These are phyloP conservation scores for Catocala nupta DNA, from an alignment of 2,888 invertebrate species.

Conservation along the genomic window DNA sequence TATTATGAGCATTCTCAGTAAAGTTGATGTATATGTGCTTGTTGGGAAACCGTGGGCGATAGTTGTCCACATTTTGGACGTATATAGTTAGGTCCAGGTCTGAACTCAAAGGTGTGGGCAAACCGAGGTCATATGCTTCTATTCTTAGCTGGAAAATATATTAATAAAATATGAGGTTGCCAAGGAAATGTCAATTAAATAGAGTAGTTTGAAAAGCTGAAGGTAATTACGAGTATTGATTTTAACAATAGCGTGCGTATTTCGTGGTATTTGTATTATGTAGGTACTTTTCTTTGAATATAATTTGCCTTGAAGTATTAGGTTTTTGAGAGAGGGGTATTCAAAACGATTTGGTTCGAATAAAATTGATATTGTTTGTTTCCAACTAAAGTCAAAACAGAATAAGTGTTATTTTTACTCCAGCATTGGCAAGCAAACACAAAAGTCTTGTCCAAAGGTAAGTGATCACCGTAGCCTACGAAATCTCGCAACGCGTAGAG, in stretches of 20 bases:
- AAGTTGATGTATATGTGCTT: conserved; percentile 91
- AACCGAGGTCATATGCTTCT: conserved; percentile 96
- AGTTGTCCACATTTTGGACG: conserved; percentile 95
- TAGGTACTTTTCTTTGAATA: no score
- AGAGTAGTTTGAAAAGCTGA: conserved; percentile 5
- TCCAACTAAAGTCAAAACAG: no score
- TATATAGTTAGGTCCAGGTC: conserved; percentile 96
- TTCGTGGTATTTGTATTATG: neutral
- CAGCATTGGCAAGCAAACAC: no score
- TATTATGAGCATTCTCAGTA: conserved; percentile 88
- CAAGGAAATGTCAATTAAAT: neutral
- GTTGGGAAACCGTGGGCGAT: conserved; percentile 94
- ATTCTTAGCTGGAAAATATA: conserved; percentile 90
- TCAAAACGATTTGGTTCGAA: no score
- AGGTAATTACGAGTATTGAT: conserved; percentile 17
- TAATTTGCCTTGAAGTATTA: no score
- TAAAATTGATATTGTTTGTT: no score
- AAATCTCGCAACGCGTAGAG: no score
- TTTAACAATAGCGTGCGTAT: neutral
- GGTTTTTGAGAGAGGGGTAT: no score
- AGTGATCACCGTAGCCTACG: no score
- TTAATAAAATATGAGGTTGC: conserved; percentile 5
- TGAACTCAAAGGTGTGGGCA: conserved; percentile 94
- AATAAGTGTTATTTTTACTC: no score
- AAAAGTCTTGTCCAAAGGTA: no score